These are phyloP conservation scores for Heteromurus nitidus DNA, from an alignment of 2,888 invertebrate species.

Conservation along the genomic window DNA sequence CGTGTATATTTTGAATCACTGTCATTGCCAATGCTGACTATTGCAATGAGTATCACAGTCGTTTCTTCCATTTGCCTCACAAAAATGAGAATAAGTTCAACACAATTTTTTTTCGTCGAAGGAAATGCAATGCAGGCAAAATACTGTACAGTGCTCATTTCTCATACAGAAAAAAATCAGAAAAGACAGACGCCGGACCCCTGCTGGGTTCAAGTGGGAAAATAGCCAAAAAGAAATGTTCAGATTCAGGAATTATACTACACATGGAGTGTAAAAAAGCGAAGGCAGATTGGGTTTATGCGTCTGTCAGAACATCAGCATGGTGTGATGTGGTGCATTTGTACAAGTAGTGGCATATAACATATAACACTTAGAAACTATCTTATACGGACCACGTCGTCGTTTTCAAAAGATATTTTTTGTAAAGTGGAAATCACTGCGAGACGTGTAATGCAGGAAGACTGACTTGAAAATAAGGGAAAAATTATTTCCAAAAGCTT, in stretches of 20 bases:
- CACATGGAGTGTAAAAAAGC: slow-evolving; percentile 3
- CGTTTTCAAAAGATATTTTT: background rate
- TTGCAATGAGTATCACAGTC: no score
- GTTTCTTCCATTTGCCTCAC: no score
- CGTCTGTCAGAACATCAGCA: background rate
- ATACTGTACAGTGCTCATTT: background rate
- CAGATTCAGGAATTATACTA: slow-evolving; percentile 43
- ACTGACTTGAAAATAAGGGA: background rate
- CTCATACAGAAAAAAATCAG: background rate
- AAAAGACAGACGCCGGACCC: slow-evolving; percentile 72
- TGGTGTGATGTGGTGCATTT: background rate
- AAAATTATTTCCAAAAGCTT: slow-evolving; percentile 52
- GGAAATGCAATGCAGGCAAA: slow-evolving; percentile 14
- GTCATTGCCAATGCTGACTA: no score
- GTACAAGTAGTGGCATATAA: background rate
- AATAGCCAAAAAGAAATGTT: slow-evolving; percentile 69
- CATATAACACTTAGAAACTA: background rate
- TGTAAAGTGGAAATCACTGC: background rate
- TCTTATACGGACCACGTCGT: slow-evolving; percentile 9
- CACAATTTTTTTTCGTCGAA: slow-evolving; percentile 4
- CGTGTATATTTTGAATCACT: no score
- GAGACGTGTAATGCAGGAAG: background rate
- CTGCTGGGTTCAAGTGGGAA: slow-evolving; percentile 70
- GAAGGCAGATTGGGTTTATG: slow-evolving; percentile 9
- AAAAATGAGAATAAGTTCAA: background rate